Base-by-base conservation (phyloP, 2,113 vertebrate genomes). In the Pagrus major region DNA sequence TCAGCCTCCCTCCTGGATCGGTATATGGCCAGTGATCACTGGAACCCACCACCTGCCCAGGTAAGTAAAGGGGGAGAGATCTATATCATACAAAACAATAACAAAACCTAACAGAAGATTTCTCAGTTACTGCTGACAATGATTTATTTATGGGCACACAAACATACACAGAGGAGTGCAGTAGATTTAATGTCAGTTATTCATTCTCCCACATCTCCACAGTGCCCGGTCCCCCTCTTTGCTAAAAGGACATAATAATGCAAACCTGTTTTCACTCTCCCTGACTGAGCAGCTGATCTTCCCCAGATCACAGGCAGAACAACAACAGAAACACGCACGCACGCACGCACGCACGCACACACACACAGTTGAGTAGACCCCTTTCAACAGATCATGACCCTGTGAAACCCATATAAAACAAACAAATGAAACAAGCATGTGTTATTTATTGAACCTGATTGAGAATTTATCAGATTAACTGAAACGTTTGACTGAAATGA, bases 251-350 rank as follows among this genome's bases (percentile, higher is more conserved):
- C 11, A 29, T 58, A 37, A 41, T 25, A 12, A 65, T 47, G 49
- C 66, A 41, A 31, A 39, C 21, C 6, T 10, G 37, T n/a, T 46
- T 14, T 29, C 61, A 23, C 23, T n/a, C 9, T 37, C 55, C 27
- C 35, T 46, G 18, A 61, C 23, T n/a, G 54, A 60, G 44, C 25
- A 52, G 35, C 54, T 49, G 52, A 59, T 51, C 52, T 37, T 37
- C 56, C 29, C 5, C 14, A 37, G 25, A n/a, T 65, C 69, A 72
- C 47, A 72, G 29, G 21, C 60, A 55, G 21, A 56, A 46, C 27
- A 21, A 21, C 14, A 42, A 0, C 1, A 21, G 14, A n/a, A 14
- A 52, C 14, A 52, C 20, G 58, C 58, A 70, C 23, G 55, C 54
- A 56, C 8, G 39, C 14, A 11, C 4, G n/a, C n/a, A n/a, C n/a